Percentiles rank a stretch among this genome's conserved stretches.
phyloP scores from a whole-genome alignment of 1,140 invertebrate genomes.

The Orchestia grillus region DNA sequence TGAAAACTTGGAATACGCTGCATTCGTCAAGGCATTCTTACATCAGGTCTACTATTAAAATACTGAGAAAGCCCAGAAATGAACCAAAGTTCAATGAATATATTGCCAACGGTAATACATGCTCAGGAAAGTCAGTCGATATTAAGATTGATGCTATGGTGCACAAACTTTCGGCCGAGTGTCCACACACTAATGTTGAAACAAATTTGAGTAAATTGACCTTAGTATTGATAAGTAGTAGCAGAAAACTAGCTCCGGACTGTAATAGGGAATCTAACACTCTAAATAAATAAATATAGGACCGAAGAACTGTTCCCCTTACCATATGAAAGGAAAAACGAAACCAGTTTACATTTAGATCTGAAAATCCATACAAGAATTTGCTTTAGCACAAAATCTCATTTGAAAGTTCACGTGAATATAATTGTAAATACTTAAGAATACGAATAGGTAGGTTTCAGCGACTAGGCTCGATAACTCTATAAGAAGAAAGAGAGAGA shows the following conservation, averaged over 20 bases:
- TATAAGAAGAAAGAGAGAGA: neutral
- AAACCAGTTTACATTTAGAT: neutral
- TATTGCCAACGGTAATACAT: no score
- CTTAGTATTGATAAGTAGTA: no score
- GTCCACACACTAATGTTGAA: no score
- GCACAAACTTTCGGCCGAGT: no score
- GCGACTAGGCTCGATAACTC: neutral
- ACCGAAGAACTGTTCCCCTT: neutral
- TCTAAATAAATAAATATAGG: neutral
- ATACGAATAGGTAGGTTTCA: neutral
- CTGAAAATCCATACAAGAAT: neutral
- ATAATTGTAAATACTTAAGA: neutral
- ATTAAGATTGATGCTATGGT: no score
- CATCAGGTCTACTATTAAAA: no score
- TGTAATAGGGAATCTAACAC: neutral
- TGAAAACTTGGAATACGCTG: no score
- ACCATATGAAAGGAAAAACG: neutral
- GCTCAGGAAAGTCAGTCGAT: no score
- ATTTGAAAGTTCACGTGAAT: neutral
- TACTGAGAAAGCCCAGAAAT: no score
- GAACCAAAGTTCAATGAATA: no score
- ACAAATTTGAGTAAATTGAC: no score
- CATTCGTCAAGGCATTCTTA: no score
- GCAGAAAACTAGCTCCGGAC: neutral
- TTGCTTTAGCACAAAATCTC: neutral